Evolutionary conservation across 2,113 vertebrate genomes (phyloP), one percentile per base, ranked within the genome.

Genomic region (Limnothrissa miodon): DNA sequence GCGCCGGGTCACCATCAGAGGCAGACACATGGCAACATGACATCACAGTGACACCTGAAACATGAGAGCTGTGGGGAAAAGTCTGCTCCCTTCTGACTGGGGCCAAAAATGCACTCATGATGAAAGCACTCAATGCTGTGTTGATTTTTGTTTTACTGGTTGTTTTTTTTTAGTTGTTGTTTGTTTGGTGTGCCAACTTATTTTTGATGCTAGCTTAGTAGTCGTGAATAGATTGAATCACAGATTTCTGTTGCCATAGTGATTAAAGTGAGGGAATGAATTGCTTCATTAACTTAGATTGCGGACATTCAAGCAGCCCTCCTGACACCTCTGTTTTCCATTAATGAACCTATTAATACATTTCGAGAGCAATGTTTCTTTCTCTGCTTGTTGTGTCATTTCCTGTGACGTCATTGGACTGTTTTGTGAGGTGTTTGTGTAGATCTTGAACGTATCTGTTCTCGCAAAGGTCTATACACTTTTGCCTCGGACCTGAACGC

Each of bases 41-140:
- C 66, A 74, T 74, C 66, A 74, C 66, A 74, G 13, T 33, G 66
- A 74, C 66, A 74, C 29, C 66, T 74, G 66, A 74, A 74, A 74
- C 66, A 74, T 11, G 33, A 74, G 66, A 74, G 9, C 29, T 4
- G 59, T 62, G 66, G 66, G 66, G 33, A 74, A 36, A 11, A 74
- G 11, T 74, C 25, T 36, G 66, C 33, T 74, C 66, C 66, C 15
- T 13, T 11, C 29, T 74, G 13, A 2, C 25, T 74, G 25, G 10
- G 1, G 4, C 66, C 66, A 74, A 13, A 74, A 10, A 74, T 17
- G 15, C 4, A 13, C 29, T 33, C 33, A 74, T 36, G 9, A 74
- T 5, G 66, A 36, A 33, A 74, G 4, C 25, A 36, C 25, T 74
- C 66, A 17, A 1, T 15, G 11, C 29, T 39, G 11, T 13, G 66